Evolutionary conservation across 35 echinoderm and acorn worm species (phyloP).

Genomic region (Holothuria glaberrima): DNA sequence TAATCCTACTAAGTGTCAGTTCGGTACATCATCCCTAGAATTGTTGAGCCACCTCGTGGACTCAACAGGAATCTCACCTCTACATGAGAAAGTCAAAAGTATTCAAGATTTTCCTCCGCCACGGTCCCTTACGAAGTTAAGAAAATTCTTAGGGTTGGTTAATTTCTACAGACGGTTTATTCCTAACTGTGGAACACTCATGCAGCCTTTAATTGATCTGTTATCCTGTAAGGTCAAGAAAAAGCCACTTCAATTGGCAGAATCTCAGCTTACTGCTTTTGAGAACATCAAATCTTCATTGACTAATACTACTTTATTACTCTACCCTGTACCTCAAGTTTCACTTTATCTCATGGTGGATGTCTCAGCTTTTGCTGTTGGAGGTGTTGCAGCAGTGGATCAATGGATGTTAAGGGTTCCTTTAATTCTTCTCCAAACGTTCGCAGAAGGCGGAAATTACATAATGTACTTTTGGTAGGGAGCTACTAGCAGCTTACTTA

Average conservation of each 20-base stretch:
- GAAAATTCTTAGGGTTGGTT: conserved; percentile 11
- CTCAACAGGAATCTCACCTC: background rate
- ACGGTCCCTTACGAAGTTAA: background rate
- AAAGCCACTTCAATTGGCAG: background rate
- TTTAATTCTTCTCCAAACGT: conserved; percentile 63
- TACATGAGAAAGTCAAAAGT: conserved; percentile 28
- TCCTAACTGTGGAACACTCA: conserved; percentile 21
- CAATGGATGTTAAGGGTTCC: conserved; percentile 15
- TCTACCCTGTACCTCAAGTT: background rate
- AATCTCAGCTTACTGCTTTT: background rate
- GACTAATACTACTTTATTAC: background rate
- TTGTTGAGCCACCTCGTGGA: conserved; percentile 66
- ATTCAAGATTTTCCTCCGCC: conserved; percentile 47
- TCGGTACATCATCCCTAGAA: conserved; percentile 32
- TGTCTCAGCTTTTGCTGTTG: conserved; percentile 41
- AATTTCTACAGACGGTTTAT: conserved; percentile 51
- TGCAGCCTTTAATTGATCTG: conserved; percentile 26
- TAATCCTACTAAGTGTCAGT: conserved; percentile 63
- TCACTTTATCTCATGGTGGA: conserved; percentile 20
- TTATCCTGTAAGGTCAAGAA: background rate
- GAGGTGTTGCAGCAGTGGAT: conserved; percentile 3
- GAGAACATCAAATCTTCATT: background rate
- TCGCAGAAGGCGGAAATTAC: conserved; percentile 13
- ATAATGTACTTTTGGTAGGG: conserved; percentile 69
- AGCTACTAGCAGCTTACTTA: too few relatives aligned